A percentile compares a stretch with the other conserved stretches of the same genome.
These are phyloP conservation scores for Megalonaias nervosa DNA, from an alignment of 1,140 invertebrate species.

Conservation along the genomic window DNA sequence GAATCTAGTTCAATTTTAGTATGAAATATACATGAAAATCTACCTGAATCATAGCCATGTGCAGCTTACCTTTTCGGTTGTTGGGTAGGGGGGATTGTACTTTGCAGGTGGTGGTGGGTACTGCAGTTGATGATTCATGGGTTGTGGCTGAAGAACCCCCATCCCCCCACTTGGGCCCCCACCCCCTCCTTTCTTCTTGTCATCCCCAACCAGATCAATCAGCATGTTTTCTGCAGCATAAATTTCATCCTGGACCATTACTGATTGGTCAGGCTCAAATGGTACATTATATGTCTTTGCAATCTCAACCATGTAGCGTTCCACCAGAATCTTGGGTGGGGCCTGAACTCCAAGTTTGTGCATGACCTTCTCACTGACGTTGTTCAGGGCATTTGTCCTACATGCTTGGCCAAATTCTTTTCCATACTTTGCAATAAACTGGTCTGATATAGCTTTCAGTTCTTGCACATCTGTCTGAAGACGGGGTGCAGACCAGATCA, in stretches of 20 bases:
- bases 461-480: conserved; percentile 75
- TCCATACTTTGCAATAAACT: conserved; percentile 94
- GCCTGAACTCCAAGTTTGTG: conserved; percentile 97
- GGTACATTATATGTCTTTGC: conserved; percentile 82
- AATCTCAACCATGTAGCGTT: conserved; percentile 89
- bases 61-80: no score
- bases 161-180: conserved; percentile 73
- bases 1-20: no score
- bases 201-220: conserved; percentile 78
- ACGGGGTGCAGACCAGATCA: conserved; percentile 97
- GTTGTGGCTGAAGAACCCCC: conserved; percentile 42
- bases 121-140: not conserved
- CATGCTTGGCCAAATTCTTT: conserved; percentile 83
- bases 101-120: no score
- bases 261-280: conserved; percentile 67
- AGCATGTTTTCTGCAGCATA: conserved; percentile 80
- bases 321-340: conserved; percentile 95
- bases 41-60: no score
- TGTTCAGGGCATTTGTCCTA: conserved; percentile 73
- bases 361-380: conserved; percentile 95
- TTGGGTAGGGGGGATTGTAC: no score
- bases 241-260: conserved; percentile 86
- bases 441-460: conserved; percentile 92
- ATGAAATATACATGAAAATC: no score
- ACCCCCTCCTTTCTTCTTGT: conserved; percentile 40